phyloP scores from a whole-genome alignment of 2,888 invertebrate species.

The Camponotus fellah region DNA sequence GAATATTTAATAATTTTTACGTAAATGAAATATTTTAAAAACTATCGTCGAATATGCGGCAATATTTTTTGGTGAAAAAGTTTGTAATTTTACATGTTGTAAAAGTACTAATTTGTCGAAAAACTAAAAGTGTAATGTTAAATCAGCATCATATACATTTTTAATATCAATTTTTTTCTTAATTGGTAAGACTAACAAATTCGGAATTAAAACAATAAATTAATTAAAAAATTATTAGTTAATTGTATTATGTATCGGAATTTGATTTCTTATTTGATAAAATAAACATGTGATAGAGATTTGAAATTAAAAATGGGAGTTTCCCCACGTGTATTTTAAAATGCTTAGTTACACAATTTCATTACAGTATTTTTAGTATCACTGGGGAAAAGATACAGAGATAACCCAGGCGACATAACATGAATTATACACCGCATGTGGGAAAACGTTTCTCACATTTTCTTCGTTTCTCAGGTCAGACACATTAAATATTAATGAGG shows the following conservation, averaged over 20 bases:
- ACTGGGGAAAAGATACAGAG: background rate
- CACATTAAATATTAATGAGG: constrained; percentile 28
- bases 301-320: background rate
- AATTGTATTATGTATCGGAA: background rate
- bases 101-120: background rate
- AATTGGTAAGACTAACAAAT: background rate
- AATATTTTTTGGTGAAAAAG: background rate
- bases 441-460: constrained; percentile 24
- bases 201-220: background rate
- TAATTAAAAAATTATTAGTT: background rate
- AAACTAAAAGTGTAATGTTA: background rate
- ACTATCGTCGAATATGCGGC: background rate
- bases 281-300: constrained; percentile 15
- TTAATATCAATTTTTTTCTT: background rate
- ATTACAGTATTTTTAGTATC: background rate
- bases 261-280: background rate
- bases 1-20: background rate
- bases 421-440: constrained; percentile 16
- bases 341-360: background rate
- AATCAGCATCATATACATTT: background rate
- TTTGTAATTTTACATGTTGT: background rate
- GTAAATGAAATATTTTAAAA: background rate
- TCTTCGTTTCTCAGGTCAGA: background rate
- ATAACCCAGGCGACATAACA: background rate
- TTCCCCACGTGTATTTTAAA: background rate